Conservation (phyloP, 2,113 vertebrate species). For the Motacilla alba region DNA sequence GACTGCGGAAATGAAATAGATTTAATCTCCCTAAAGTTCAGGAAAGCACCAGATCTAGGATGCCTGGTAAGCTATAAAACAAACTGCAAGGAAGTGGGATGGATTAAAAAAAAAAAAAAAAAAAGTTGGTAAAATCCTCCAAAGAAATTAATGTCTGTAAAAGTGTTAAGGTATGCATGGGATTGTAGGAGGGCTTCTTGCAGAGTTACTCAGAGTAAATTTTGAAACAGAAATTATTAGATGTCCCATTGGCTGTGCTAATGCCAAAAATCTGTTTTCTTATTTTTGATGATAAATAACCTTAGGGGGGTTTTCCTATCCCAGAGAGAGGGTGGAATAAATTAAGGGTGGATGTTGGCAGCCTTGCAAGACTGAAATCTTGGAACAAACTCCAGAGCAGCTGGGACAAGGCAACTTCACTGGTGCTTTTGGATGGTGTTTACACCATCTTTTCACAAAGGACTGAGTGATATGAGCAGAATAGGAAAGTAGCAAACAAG, state of each 20-base stretch:
- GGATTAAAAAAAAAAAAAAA: neutral
- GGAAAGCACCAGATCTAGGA: neutral
- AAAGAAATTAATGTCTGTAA: fast-evolving
- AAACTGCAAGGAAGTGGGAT: neutral
- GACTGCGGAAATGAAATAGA: neutral
- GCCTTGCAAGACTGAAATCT: neutral
- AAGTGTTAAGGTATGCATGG: fast-evolving
- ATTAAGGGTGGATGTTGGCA: neutral
- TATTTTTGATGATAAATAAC: neutral
- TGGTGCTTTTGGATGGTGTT: neutral
- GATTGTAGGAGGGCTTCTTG: neutral
- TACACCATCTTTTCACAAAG: neutral
- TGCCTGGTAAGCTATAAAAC: neutral
- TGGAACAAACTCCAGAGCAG: neutral
- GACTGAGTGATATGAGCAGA: neutral
- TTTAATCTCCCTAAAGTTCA: neutral
- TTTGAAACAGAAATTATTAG: neutral
- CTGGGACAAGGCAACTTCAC: neutral
- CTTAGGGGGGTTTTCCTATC: neutral
- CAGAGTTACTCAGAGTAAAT: neutral
- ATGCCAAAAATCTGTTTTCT: neutral
- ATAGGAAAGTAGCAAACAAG: neutral
- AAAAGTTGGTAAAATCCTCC: neutral
- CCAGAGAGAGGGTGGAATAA: neutral
- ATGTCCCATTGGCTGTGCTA: neutral